A percentile compares a stretch with the other conserved stretches of the same genome.
phyloP scores from a whole-genome alignment of 2,797 vertebrate species.

The Miichthys miiuy region DNA sequence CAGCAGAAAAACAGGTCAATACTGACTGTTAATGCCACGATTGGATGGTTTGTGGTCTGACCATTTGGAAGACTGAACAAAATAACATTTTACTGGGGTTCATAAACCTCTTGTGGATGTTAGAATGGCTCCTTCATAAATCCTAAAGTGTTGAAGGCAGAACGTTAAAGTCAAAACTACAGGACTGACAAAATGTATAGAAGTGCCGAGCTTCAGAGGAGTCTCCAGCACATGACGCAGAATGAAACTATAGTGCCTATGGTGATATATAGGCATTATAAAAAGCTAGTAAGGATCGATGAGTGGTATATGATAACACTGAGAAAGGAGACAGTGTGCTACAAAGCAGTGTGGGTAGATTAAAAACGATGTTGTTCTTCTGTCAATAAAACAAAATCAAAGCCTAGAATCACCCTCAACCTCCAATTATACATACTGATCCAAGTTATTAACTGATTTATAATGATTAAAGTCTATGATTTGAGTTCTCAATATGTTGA shows the following conservation, averaged over 20 bases:
- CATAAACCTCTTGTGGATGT: conserved; percentile 84
- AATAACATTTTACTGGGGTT: conserved; percentile 85
- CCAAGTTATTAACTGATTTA: background rate
- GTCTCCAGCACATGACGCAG: conserved; percentile 26
- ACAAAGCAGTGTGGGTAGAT: background rate
- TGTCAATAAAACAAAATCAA: conserved; percentile 26
- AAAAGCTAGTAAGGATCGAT: conserved; percentile 51
- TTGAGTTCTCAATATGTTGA: no score
- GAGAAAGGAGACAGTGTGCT: conserved; percentile 19
- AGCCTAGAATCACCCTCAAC: conserved; percentile 2
- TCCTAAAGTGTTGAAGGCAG: conserved; percentile 81
- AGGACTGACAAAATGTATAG: conserved; percentile 62
- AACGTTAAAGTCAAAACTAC: conserved; percentile 68
- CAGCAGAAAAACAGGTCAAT: conserved; percentile 84
- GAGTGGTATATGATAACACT: conserved; percentile 54
- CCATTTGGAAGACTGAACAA: conserved; percentile 79
- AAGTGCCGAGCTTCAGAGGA: conserved; percentile 34
- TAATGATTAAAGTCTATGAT: background rate
- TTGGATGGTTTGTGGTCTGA: conserved; percentile 84
- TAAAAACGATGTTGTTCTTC: conserved; percentile 11
- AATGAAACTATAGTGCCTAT: conserved; percentile 36
- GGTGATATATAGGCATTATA: conserved; percentile 47
- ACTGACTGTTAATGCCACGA: conserved; percentile 80
- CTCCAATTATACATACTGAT: background rate
- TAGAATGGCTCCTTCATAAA: conserved; percentile 80